These are phyloP conservation scores for Erithacus rubecula DNA, from an alignment of 2,797 vertebrate genomes.

Conservation along the genomic window DNA sequence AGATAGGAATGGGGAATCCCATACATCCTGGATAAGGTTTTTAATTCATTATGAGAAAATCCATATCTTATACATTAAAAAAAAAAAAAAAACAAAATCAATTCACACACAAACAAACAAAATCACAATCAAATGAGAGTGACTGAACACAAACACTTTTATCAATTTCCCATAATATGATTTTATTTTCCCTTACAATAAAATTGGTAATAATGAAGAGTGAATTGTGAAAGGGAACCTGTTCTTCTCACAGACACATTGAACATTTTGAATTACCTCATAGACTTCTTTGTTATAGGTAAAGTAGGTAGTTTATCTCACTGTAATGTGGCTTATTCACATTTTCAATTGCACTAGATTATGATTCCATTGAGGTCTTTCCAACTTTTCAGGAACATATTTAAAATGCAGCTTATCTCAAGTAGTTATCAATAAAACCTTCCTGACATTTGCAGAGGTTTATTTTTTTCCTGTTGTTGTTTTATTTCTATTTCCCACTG, in stretches of 20 bases:
- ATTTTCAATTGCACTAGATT: background rate
- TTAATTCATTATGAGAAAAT: background rate
- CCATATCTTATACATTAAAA: background rate
- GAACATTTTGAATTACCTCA: background rate
- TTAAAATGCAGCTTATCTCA: constrained; percentile 1
- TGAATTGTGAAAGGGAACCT: background rate
- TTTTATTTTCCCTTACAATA: background rate
- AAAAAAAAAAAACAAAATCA: fast-evolving
- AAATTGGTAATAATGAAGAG: background rate
- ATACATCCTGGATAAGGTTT: background rate
- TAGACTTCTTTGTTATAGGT: background rate
- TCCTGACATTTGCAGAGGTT: background rate
- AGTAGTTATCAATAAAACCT: background rate
- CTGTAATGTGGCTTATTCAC: background rate
- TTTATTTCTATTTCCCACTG: background rate
- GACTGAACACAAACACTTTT: background rate
- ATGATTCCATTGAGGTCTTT: background rate
- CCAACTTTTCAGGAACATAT: background rate
- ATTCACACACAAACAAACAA: background rate
- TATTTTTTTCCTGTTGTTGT: background rate
- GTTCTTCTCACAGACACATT: background rate
- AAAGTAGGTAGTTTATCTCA: background rate
- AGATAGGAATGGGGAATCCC: background rate
- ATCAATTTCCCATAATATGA: background rate
- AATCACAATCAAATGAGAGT: background rate